Percentiles rank a stretch among this genome's conserved stretches.
These are phyloP conservation scores for Bos taurus DNA, from an alignment of 2,113 vertebrate genomes.

Conservation along the genomic window DNA sequence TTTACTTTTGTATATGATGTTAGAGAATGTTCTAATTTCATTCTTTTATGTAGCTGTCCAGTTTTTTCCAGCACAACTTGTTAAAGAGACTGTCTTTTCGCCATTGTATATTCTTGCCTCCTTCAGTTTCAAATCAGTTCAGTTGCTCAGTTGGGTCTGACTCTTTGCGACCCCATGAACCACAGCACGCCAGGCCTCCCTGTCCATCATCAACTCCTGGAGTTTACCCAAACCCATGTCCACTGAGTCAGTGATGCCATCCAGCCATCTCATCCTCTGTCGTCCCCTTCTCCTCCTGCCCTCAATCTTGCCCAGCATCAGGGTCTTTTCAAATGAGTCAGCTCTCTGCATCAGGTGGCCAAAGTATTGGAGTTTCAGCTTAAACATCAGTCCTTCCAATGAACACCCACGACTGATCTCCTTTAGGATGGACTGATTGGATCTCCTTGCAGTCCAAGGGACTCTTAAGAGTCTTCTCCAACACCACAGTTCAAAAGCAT, in stretches of 20 bases:
- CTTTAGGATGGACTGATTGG: background rate
- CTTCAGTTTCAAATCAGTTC: background rate
- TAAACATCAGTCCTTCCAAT: background rate
- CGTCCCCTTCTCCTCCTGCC: background rate
- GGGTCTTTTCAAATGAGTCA: background rate
- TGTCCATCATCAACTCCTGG: background rate
- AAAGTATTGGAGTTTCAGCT: background rate
- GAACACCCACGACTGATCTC: background rate
- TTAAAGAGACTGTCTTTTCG: background rate
- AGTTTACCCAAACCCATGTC: background rate
- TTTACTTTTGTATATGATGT: background rate
- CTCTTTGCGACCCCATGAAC: background rate
- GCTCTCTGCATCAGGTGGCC: background rate
- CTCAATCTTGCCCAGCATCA: background rate
- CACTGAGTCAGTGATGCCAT: background rate
- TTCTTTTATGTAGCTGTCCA: background rate
- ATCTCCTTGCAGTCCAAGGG: too few relatives aligned
- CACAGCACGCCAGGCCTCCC: background rate
- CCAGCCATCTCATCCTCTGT: background rate
- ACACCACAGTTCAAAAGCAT: too few relatives aligned
- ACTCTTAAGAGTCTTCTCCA: too few relatives aligned
- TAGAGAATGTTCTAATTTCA: background rate
- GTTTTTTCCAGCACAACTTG: background rate
- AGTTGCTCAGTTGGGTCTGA: background rate
- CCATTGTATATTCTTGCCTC: background rate